phyloP scores from a whole-genome alignment of 2,797 vertebrate genomes.

The Malurus splendens region DNA sequence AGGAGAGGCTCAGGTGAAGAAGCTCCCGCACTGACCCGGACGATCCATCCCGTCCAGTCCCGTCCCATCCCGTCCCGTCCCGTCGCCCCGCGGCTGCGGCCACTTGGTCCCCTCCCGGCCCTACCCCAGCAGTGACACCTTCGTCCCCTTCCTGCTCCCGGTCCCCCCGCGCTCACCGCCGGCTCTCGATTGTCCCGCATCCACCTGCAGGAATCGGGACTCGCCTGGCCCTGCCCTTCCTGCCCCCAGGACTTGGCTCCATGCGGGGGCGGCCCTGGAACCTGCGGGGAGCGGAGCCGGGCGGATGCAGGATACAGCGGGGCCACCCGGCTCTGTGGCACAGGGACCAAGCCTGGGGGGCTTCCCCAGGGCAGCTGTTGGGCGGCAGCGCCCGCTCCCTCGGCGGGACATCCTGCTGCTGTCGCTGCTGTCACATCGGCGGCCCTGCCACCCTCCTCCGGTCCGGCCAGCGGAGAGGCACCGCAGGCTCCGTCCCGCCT shows the following conservation, averaged over 20 bases:
- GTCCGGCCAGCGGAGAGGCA: too few relatives aligned
- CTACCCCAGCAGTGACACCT: background rate
- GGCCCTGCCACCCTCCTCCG: too few relatives aligned
- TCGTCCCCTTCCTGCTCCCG: too few relatives aligned
- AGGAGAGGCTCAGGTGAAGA: too few relatives aligned
- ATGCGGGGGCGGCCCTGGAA: background rate
- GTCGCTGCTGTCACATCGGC: background rate
- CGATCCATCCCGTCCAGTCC: too few relatives aligned
- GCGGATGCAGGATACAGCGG: background rate
- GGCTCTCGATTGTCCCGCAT: background rate
- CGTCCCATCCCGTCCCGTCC: too few relatives aligned
- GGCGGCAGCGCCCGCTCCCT: background rate
- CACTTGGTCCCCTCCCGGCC: too few relatives aligned
- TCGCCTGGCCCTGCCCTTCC: background rate
- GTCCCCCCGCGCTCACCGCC: too few relatives aligned
- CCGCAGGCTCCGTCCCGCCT: background rate
- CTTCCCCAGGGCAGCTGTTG: background rate
- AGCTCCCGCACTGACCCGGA: too few relatives aligned
- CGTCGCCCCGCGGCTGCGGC: too few relatives aligned
- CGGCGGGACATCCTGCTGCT: background rate
- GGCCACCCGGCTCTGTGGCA: background rate
- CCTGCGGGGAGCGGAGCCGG: background rate
- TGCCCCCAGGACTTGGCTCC: background rate
- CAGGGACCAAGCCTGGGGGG: too few relatives aligned
- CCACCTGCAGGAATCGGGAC: fast-evolving